Conservation (phyloP, 64 coral and sea anemone species). For the Pocillopora verrucosa region DNA sequence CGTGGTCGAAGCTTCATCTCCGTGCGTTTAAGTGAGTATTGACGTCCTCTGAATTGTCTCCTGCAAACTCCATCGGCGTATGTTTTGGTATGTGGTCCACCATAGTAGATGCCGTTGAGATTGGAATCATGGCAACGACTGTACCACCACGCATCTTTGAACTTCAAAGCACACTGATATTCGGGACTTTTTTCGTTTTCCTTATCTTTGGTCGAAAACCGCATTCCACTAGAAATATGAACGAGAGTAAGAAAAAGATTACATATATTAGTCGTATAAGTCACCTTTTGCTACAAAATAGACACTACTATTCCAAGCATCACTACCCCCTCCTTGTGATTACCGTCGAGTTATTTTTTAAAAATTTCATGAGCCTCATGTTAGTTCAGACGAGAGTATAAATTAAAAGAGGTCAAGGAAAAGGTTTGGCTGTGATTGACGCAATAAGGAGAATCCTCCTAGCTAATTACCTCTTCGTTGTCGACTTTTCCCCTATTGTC, state of each 20-base stretch:
- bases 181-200: too few relatives aligned
- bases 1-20: background rate
- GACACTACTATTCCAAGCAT: too few relatives aligned
- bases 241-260: background rate
- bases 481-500: background rate
- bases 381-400: too few relatives aligned
- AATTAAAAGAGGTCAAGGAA: too few relatives aligned
- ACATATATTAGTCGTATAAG: too few relatives aligned
- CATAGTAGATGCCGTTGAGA: constrained; percentile 29
- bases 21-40: background rate
- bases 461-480: too few relatives aligned
- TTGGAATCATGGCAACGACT: constrained; percentile 27
- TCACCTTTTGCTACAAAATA: too few relatives aligned
- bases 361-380: too few relatives aligned
- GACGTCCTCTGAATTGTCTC: background rate
- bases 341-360: too few relatives aligned
- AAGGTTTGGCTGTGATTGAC: too few relatives aligned
- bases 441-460: too few relatives aligned
- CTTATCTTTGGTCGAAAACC: background rate
- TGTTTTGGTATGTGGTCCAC: background rate
- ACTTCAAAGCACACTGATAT: background rate
- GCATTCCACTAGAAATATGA: constrained; percentile 5
- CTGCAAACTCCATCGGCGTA: background rate
- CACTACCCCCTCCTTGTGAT: too few relatives aligned
- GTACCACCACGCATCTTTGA: constrained; percentile 47